Percentiles rank a stretch among this genome's conserved stretches.
phyloP scores from a whole-genome alignment of 2,888 invertebrate genomes.

The Argyresthia albistria region DNA sequence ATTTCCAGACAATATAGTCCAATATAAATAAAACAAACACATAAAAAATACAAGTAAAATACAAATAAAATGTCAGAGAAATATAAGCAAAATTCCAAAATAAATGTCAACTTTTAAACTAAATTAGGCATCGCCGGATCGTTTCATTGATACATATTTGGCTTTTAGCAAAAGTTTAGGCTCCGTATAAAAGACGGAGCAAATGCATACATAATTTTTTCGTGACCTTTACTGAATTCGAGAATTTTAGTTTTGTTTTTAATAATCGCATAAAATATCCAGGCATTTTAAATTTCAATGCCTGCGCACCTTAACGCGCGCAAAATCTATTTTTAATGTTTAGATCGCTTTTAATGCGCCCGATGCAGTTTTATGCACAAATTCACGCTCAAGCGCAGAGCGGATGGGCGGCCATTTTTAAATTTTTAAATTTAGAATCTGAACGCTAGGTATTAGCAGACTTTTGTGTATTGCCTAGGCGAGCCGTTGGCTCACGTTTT shows the following conservation, averaged over 20 bases:
- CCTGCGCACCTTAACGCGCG: constrained; percentile 26
- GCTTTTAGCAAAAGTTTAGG: neutral
- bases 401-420: constrained; percentile 48
- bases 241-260: no score
- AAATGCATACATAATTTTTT: neutral
- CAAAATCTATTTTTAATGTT: constrained; percentile 67
- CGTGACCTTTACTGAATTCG: neutral
- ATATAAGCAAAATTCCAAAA: no score
- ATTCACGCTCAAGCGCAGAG: constrained; percentile 41
- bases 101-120: no score
- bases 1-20: no score
- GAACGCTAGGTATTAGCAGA: constrained; percentile 42
- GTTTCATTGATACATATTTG: no score
- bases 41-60: no score
- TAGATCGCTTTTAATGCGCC: constrained; percentile 57
- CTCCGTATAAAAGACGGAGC: neutral
- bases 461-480: constrained; percentile 60
- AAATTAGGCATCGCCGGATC: no score
- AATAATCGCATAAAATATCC: no score
- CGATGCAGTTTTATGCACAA: constrained; percentile 69
- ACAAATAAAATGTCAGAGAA: no score
- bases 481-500: constrained; percentile 23
- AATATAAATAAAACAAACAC: no score
- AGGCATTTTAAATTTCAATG: neutral
- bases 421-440: constrained; percentile 51